phyloP scores from a whole-genome alignment of 2,797 vertebrate genomes.

The Epinephelus coioides region DNA sequence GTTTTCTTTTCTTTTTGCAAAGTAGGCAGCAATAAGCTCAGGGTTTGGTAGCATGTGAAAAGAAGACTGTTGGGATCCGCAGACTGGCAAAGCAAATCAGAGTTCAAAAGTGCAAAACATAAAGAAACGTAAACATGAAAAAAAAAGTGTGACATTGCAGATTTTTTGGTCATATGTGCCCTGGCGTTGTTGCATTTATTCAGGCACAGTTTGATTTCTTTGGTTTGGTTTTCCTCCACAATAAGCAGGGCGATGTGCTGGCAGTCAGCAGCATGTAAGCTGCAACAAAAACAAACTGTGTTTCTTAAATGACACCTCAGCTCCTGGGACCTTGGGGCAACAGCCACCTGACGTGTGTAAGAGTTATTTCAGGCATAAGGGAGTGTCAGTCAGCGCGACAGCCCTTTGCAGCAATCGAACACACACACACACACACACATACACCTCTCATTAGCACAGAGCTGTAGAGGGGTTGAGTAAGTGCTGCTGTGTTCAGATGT shows the following conservation, averaged over 20 bases:
- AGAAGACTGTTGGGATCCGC: slow-evolving; percentile 7
- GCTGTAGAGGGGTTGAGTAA: slow-evolving; percentile 70
- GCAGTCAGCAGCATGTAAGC: slow-evolving; percentile 59
- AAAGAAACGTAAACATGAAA: not conserved
- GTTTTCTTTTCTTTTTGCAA: slow-evolving; percentile 1
- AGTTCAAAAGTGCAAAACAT: not conserved
- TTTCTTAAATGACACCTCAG: slow-evolving; percentile 78
- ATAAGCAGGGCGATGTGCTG: slow-evolving; percentile 21
- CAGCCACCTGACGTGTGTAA: slow-evolving; percentile 74
- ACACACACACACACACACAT: slow-evolving; percentile 35
- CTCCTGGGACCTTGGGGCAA: slow-evolving; percentile 70
- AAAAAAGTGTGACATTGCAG: not conserved
- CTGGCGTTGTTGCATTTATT: slow-evolving; percentile 4
- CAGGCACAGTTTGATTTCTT: slow-evolving; percentile 1
- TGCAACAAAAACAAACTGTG: slow-evolving; percentile 61
- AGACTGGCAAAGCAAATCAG: slow-evolving; percentile 6
- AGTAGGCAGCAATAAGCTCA: not conserved
- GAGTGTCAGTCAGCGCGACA: slow-evolving; percentile 73
- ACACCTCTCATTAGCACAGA: slow-evolving; percentile 76
- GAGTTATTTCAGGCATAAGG: slow-evolving; percentile 80
- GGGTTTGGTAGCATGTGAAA: not conserved
- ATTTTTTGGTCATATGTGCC: slow-evolving; percentile 20
- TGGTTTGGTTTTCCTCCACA: slow-evolving; percentile 40
- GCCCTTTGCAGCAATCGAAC: slow-evolving; percentile 58
- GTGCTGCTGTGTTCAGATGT: slow-evolving; percentile 69